Base-by-base conservation (phyloP, 2,113 vertebrate species). In the Eubucco bourcierii region DNA sequence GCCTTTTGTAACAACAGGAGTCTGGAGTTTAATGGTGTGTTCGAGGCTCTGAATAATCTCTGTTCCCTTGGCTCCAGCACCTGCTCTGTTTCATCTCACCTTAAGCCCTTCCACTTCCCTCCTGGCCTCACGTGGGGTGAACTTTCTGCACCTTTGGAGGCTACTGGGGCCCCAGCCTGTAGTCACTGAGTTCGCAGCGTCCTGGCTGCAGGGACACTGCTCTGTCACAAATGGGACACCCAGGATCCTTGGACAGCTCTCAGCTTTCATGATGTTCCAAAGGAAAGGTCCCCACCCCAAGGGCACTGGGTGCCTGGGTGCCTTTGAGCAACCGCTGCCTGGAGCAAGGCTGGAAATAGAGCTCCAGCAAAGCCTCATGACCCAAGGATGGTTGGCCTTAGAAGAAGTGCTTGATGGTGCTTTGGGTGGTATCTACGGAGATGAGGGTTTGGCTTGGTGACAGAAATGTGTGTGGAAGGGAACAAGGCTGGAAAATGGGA, bases 11-110 rank as follows among this genome's bases (percentile, higher is more conserved):
- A 87, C 87, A 85, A 29, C 79, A 78, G 82, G 60, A 94, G 66
- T 95, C 95, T 97, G 90, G 93, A 95, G 92, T 93, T 39, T 96
- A 95, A 95, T 90, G 94, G 79, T 85, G 93, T 94, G 94, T 91
- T 96, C 94, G 77, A 79, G 82, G 94, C 83, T 89, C 19, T 41
- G 77, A 84, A 29, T 94, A 95, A 97, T 95, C 88, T 84, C 68
- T 84, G 74, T 84, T 91, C 84, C 84, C 84, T 94, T 76, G 83
- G 89, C 86, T 95, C 78, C 4, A 4, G 77, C 67, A 65, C 80
- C 59, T 78, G 46, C 33, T 90, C 33, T 46, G 47, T 77, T 60
- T 84, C 31, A 63, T 78, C 55, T 50, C 1, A 1, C n/a, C 47
- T 14, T 0, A n/a, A 87, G 55, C 64, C 68, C 60, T 25, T 12